Conservation (phyloP, 2,797 vertebrate genomes). For the Pseudochirops corinnae region DNA sequence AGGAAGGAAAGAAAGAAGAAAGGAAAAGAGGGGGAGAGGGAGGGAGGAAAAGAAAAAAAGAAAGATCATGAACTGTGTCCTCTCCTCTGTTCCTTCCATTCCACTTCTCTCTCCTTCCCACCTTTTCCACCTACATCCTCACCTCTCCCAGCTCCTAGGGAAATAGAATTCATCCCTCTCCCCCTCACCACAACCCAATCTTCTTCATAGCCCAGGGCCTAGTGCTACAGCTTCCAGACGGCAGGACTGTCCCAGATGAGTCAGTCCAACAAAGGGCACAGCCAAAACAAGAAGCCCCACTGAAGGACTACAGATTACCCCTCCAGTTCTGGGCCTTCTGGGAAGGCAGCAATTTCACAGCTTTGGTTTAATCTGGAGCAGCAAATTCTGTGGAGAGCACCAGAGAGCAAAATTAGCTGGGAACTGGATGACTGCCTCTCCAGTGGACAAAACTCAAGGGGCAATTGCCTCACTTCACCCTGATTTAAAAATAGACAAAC, state of each 20-base stretch:
- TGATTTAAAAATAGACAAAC: background rate
- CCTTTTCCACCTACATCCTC: background rate
- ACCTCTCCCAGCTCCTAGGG: slow-evolving; percentile 15
- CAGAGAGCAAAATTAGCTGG: slow-evolving; percentile 51
- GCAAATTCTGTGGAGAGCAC: slow-evolving; percentile 68
- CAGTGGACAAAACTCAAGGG: background rate
- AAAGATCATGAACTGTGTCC: background rate
- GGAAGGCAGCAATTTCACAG: slow-evolving; percentile 19
- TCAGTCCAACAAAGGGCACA: background rate
- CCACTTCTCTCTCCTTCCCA: background rate
- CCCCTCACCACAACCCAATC: slow-evolving; percentile 11
- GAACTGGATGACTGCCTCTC: slow-evolving; percentile 41
- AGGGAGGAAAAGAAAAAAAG: background rate
- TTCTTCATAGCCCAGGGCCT: background rate
- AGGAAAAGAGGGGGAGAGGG: background rate
- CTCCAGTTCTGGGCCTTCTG: background rate
- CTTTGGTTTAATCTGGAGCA: slow-evolving; percentile 64
- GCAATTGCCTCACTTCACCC: background rate
- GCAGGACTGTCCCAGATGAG: background rate
- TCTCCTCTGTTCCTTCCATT: background rate
- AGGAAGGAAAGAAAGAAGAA: background rate
- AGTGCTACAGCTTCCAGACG: background rate
- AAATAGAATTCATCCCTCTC: background rate
- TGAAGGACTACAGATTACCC: background rate
- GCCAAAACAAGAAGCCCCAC: background rate